Conservation (phyloP, 2,113 vertebrate species). For the Regulus satrapa region DNA sequence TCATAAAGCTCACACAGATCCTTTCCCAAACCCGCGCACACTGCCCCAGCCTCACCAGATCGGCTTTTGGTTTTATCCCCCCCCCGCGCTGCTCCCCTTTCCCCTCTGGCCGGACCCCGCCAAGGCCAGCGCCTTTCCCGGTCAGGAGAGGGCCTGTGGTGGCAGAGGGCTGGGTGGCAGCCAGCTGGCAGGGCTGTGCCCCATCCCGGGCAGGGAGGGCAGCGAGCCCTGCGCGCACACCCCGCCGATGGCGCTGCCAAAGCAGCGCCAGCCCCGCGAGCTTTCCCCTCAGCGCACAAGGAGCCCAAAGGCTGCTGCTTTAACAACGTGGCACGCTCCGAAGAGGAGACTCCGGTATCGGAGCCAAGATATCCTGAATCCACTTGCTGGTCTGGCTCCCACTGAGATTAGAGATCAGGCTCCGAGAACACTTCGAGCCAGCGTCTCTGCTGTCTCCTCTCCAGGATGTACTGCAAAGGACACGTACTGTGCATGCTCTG, state of each 20-base stretch:
- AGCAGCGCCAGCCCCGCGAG: not conserved
- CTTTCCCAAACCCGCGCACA: not conserved
- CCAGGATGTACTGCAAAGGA: slow-evolving; percentile 63
- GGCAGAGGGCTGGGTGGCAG: not conserved
- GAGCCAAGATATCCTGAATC: slow-evolving; percentile 61
- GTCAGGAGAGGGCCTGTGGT: no score
- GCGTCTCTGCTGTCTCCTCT: slow-evolving; percentile 64
- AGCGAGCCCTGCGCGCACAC: no score
- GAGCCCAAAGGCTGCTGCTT: slow-evolving; percentile 24
- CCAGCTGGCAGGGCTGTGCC: slow-evolving; percentile 15
- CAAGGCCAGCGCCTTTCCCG: not conserved
- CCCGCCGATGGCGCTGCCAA: no score
- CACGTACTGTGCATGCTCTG: slow-evolving; percentile 68
- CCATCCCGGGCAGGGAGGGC: no score
- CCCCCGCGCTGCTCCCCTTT: not conserved
- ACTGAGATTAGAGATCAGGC: slow-evolving; percentile 62
- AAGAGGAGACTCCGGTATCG: slow-evolving; percentile 5
- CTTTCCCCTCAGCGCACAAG: not conserved
- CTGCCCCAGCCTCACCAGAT: not conserved
- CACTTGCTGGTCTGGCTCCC: slow-evolving; percentile 67
- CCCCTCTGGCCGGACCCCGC: not conserved
- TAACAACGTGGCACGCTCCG: slow-evolving; percentile 56
- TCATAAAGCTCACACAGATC: not conserved
- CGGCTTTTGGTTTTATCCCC: not conserved
- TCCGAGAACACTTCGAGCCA: slow-evolving; percentile 63